Evolutionary conservation across 2,888 invertebrate genomes (phyloP).

Genomic region (Adelphocoris suturalis): DNA sequence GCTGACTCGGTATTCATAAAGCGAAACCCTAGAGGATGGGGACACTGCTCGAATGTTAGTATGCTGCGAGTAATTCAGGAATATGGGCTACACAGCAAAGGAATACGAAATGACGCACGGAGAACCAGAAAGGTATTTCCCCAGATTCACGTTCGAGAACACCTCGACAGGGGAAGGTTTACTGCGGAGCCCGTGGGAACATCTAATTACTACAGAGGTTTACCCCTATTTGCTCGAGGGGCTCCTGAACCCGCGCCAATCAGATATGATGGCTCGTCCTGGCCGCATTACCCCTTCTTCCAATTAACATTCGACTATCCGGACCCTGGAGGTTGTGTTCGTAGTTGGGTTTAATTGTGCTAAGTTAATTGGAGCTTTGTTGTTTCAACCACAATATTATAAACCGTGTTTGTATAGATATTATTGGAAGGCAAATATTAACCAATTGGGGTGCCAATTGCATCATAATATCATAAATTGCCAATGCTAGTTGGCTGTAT

Average conservation of each 20-base stretch:
- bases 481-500: too few species aligned
- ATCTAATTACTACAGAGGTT: slow-evolving; percentile 20
- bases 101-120: not conserved
- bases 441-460: not conserved
- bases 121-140: not conserved
- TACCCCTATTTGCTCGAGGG: slow-evolving; percentile 39
- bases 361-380: slow-evolving; percentile 33
- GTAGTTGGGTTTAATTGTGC: slow-evolving; percentile 41
- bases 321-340: slow-evolving; percentile 33
- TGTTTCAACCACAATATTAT: slow-evolving; percentile 10
- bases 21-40: not conserved
- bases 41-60: not conserved
- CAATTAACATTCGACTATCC: slow-evolving; percentile 45
- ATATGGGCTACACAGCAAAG: slow-evolving; percentile 13
- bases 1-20: slow-evolving; percentile 20
- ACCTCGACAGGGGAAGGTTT: not conserved
- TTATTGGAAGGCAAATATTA: not conserved
- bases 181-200: not conserved
- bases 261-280: not conserved
- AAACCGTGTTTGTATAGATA: not conserved
- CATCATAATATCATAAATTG: not conserved
- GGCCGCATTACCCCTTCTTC: not conserved
- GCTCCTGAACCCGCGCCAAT: slow-evolving; percentile 36
- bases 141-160: not conserved
- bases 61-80: not conserved